phyloP scores from a whole-genome alignment of 2,888 invertebrate species.

The Clusia tigrina region DNA sequence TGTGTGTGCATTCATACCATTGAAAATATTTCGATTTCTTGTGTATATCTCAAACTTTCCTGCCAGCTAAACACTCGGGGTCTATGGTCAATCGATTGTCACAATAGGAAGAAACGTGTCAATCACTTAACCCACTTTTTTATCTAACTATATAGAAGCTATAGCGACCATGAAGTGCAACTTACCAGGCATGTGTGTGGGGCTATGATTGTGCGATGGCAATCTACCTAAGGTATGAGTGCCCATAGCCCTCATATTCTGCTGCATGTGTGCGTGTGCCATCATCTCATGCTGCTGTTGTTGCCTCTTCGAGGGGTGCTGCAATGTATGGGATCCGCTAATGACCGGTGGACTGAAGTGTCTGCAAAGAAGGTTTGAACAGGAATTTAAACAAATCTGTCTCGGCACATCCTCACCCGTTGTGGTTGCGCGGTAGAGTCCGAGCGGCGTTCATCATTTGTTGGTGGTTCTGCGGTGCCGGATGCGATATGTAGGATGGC shows the following conservation, averaged over 20 bases:
- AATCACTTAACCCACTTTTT: no score
- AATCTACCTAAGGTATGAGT: slow-evolving; percentile 75
- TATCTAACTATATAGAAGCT: no score
- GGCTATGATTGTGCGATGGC: slow-evolving; percentile 71
- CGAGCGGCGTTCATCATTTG: slow-evolving; percentile 66
- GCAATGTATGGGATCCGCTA: slow-evolving; percentile 64
- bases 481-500: slow-evolving; percentile 69
- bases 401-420: slow-evolving; percentile 58
- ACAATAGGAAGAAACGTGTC: no score
- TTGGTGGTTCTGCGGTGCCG: slow-evolving; percentile 66
- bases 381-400: slow-evolving; percentile 40
- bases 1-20: no score
- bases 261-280: slow-evolving; percentile 66
- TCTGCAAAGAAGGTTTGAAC: slow-evolving; percentile 44
- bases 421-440: slow-evolving; percentile 65
- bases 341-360: slow-evolving; percentile 65
- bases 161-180: no score
- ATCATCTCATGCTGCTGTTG: slow-evolving; percentile 63
- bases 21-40: no score
- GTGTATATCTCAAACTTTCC: no score
- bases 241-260: slow-evolving; percentile 66
- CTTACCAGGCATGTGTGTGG: slow-evolving; percentile 66
- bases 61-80: no score
- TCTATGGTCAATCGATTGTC: no score
- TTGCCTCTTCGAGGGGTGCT: slow-evolving; percentile 64